Evolutionary conservation across 2,113 vertebrate genomes (phyloP), one percentile per base, ranked within the genome.

Genomic region (Apistogramma diplotaenia): DNA sequence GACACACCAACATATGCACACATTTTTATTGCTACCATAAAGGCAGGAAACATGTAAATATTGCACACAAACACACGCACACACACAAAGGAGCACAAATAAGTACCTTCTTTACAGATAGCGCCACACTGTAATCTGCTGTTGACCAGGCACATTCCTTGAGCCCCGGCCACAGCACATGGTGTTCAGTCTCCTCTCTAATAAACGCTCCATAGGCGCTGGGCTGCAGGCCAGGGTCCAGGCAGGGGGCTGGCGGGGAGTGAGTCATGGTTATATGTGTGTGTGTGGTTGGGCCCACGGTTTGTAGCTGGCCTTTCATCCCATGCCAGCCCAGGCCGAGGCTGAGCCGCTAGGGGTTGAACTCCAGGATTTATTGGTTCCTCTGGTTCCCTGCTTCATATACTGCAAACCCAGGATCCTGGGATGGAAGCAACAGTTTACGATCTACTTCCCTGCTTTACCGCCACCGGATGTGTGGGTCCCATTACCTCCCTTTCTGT

Each of bases 381-480:
- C 95, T 95, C 94, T 86, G 86, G 82, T 95, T 87, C 81, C 62
- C 31, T 62, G 74, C 29, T 76, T 83, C 85, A 86, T 86, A 89
- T 87, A 85, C 70, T 67, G 67, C 15, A 18, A 83, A 77, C 31
- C 60, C 76, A 83, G 72, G 67, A 85, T 74, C 60, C 95, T 90
- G 91, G 95, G 95, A 96, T 95, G 92, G 94, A 94, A 95, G 93
- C 95, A 95, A 92, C 91, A 94, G 93, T 96, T 97, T 96, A 96
- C 91, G 70, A 90, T 74, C 75, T 89, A 94, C 81, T 95, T 96
- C 92, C 65, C 93, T 43, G 19, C 56, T 62, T 67, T 31, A 94
- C 87, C 93, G 59, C 76, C 60, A 78, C 93, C 92, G 93, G 84
- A 89, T 85, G 76, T 85, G 76, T 78, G 53, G 65, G 23, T 80